phyloP scores from a whole-genome alignment of 2,888 invertebrate genomes.

The Drosophila setosimentum region DNA sequence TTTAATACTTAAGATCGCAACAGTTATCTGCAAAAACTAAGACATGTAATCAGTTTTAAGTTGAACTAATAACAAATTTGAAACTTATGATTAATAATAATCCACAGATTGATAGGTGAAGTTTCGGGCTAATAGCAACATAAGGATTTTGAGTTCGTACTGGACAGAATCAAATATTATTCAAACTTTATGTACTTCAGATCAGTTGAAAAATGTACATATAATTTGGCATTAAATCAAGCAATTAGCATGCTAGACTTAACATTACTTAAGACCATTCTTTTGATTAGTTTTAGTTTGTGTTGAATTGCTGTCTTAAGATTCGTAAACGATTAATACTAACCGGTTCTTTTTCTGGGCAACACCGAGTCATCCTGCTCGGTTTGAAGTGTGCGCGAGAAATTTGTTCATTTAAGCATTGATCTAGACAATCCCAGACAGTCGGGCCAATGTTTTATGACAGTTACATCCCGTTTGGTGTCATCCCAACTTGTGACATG shows the following conservation, averaged over 20 bases:
- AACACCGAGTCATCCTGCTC: neutral
- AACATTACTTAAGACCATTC: neutral
- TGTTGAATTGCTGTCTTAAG: neutral
- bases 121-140: neutral
- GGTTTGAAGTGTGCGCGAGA: neutral
- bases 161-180: neutral
- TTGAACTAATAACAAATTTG: neutral
- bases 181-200: neutral
- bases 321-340: too few species aligned
- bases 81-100: neutral
- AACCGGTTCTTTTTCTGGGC: neutral
- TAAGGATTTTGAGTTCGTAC: neutral
- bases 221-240: neutral
- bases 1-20: neutral
- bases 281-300: neutral
- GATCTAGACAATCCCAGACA: constrained; percentile 6
- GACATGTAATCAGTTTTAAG: neutral
- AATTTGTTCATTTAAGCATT: constrained; percentile 5
- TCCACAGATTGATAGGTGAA: neutral
- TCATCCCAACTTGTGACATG: constrained; percentile 31
- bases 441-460: constrained; percentile 27
- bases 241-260: neutral
- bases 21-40: neutral
- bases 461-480: constrained; percentile 46
- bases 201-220: too few species aligned